Conservation (phyloP, 2,888 invertebrate genomes). For the Neria commutata region DNA sequence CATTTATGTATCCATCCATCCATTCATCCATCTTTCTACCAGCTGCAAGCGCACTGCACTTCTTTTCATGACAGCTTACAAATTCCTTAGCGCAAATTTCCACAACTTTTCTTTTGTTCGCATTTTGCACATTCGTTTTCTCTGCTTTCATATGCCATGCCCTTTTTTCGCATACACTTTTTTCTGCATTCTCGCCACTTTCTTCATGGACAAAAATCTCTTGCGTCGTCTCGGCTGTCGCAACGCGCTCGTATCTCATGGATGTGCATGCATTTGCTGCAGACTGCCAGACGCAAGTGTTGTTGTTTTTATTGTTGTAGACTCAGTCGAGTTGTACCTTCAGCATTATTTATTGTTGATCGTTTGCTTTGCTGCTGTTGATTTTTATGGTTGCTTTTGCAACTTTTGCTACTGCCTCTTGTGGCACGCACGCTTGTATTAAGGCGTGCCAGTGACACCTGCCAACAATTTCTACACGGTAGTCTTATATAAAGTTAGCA, state of each 20-base stretch:
- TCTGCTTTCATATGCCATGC: background rate
- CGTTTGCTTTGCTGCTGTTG: background rate
- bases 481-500: too few species aligned
- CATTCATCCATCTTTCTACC: too few species aligned
- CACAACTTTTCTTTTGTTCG: background rate
- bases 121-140: background rate
- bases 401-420: background rate
- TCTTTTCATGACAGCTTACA: background rate
- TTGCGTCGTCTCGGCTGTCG: background rate
- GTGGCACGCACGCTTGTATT: too few species aligned
- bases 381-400: background rate
- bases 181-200: too few species aligned
- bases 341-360: background rate
- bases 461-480: too few species aligned
- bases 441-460: too few species aligned
- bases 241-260: background rate
- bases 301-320: background rate
- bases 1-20: too few species aligned
- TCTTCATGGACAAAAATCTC: slow-evolving; percentile 1
- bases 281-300: too few species aligned
- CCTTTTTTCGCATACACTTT: background rate
- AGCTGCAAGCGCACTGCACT: background rate
- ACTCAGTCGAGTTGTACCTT: too few species aligned
- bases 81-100: slow-evolving; percentile 1
- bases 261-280: background rate